phyloP scores from a whole-genome alignment of 2,113 vertebrate genomes.

The Nematolebias whitei region DNA sequence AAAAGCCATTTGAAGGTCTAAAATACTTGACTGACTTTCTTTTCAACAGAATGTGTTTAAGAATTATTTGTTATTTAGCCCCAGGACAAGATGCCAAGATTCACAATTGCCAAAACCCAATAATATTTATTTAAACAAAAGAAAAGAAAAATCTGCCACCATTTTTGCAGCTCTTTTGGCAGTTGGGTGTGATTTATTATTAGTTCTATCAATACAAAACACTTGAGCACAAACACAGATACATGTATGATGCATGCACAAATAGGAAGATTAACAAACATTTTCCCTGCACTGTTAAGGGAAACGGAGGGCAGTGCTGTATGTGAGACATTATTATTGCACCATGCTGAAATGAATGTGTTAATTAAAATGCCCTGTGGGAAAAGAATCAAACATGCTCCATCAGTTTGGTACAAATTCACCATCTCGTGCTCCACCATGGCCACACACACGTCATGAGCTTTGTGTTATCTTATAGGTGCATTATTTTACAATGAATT shows the following conservation, averaged over 20 bases:
- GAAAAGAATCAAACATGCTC: slow-evolving; percentile 28
- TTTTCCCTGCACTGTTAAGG: not conserved
- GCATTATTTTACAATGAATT: slow-evolving; percentile 22
- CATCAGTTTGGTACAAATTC: slow-evolving; percentile 32
- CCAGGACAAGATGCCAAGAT: slow-evolving; percentile 26
- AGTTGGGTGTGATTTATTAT: slow-evolving; percentile 13
- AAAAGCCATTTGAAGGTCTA: slow-evolving; percentile 35
- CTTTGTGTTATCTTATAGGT: not conserved
- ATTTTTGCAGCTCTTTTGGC: slow-evolving; percentile 25
- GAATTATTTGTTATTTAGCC: slow-evolving; percentile 31
- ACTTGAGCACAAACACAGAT: slow-evolving; percentile 10
- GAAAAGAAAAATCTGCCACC: slow-evolving; percentile 17
- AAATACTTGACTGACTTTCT: slow-evolving; percentile 26
- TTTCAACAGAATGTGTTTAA: slow-evolving; percentile 42
- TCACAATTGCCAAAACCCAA: slow-evolving; percentile 26
- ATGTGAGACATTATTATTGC: slow-evolving; percentile 46
- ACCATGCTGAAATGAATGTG: slow-evolving; percentile 52
- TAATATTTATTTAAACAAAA: slow-evolving; percentile 5
- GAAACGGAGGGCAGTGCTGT: no score
- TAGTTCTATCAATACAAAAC: slow-evolving; percentile 21
- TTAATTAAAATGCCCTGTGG: slow-evolving; percentile 62
- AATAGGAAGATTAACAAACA: not conserved
- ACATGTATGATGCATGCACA: slow-evolving; percentile 3
- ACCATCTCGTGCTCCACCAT: slow-evolving; percentile 31
- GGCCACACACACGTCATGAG: slow-evolving; percentile 1